A percentile compares a stretch with the other conserved stretches of the same genome.
Conservation (phyloP, 2,888 invertebrate genomes). For the Tetropium fuscum region DNA sequence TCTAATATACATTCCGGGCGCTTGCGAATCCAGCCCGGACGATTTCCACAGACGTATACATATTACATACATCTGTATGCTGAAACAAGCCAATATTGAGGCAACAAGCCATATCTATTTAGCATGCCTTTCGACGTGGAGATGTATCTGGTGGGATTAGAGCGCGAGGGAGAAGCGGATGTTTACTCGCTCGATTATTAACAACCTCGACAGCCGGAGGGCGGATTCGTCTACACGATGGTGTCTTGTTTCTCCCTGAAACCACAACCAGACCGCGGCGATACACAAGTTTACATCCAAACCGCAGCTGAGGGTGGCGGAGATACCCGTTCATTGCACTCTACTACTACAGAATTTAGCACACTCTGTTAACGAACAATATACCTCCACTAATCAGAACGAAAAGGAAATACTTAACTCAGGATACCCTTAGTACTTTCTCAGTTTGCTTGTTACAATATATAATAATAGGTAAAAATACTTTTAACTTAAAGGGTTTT, state of each 20-base stretch:
- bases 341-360: constrained; percentile 6
- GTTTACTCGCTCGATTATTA: constrained; percentile 59
- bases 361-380: constrained; percentile 5
- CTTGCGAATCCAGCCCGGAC: constrained; percentile 54
- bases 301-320: constrained; percentile 57
- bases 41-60: constrained; percentile 58
- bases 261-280: constrained; percentile 60
- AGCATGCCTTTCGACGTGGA: constrained; percentile 25
- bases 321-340: constrained; percentile 14
- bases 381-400: background rate
- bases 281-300: constrained; percentile 63
- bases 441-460: too few species aligned
- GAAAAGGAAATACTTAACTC: too few species aligned
- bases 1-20: constrained; percentile 52
- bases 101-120: constrained; percentile 58
- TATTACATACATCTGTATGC: constrained; percentile 63
- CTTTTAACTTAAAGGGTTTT: too few species aligned
- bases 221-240: constrained; percentile 53
- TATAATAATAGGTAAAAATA: too few species aligned
- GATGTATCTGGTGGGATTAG: constrained; percentile 3
- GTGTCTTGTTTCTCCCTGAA: constrained; percentile 55
- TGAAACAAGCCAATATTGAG: constrained; percentile 62
- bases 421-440: too few species aligned
- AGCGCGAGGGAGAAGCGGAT: constrained; percentile 40
- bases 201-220: constrained; percentile 52